These are phyloP conservation scores for Chelonoidis abingdonii DNA, from an alignment of 2,113 vertebrate species.

Conservation along the genomic window DNA sequence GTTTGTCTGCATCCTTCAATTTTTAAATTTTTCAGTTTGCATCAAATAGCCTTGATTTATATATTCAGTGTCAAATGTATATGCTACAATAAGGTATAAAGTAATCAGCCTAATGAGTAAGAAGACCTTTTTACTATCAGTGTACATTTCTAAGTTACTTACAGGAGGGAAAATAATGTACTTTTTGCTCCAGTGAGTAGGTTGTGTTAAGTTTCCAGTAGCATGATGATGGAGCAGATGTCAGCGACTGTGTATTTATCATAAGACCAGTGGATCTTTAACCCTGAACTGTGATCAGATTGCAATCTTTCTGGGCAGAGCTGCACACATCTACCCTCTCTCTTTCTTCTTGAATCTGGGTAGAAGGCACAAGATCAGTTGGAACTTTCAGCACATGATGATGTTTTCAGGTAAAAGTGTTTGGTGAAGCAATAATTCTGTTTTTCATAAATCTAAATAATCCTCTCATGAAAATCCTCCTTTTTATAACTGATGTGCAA, in stretches of 20 bases:
- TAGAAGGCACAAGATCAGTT: slow-evolving; percentile 94
- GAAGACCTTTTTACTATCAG: background rate
- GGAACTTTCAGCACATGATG: slow-evolving; percentile 99
- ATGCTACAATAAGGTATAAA: background rate
- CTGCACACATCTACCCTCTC: slow-evolving; percentile 94
- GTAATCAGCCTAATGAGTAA: background rate
- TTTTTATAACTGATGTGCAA: background rate
- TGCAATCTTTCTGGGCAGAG: slow-evolving; percentile 94
- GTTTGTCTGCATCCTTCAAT: background rate
- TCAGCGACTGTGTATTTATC: background rate
- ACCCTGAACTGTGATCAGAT: slow-evolving; percentile 81
- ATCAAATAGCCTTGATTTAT: background rate
- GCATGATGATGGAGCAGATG: background rate
- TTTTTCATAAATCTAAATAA: background rate
- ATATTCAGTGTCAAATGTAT: background rate
- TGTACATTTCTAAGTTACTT: background rate
- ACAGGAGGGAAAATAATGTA: background rate
- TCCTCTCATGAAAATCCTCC: background rate
- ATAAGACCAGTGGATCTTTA: slow-evolving; percentile 75
- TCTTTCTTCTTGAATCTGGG: slow-evolving; percentile 97
- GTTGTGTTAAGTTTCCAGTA: background rate
- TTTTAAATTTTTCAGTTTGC: background rate
- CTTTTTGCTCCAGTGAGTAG: background rate
- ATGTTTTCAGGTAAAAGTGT: slow-evolving; percentile 94
- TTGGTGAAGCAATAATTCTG: background rate